phyloP scores from a whole-genome alignment of 1,140 invertebrate genomes.

The Gryon sp. region DNA sequence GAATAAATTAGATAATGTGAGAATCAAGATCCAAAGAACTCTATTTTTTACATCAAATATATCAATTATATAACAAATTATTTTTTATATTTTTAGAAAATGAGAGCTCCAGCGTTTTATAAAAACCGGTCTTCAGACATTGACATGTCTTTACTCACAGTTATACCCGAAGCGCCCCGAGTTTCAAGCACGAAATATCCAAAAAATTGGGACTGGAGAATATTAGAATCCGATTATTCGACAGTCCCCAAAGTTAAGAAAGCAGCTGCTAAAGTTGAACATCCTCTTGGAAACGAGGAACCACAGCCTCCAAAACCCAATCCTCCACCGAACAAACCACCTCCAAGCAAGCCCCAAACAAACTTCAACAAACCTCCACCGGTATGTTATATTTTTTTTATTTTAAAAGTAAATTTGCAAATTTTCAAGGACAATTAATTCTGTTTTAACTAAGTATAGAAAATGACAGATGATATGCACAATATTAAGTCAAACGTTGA shows the following conservation, averaged over 20 bases:
- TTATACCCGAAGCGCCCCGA: conserved; percentile 89
- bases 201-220: conserved; percentile 86
- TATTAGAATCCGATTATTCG: conserved; percentile 79
- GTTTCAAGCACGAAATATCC: conserved; percentile 84
- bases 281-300: no score
- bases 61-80: conserved; percentile 13
- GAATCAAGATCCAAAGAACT: no score
- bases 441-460: no score
- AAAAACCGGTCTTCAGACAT: conserved; percentile 86
- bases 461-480: no score
- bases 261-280: no score
- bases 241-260: conserved; percentile 63
- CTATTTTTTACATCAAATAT: conserved; percentile 1
- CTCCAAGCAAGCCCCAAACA: no score
- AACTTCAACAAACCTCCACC: conserved; percentile 35
- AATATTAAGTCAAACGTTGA: no score
- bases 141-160: conserved; percentile 83
- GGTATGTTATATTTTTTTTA: conserved; percentile 15
- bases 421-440: no score
- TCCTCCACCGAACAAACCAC: conserved; percentile 13
- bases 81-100: conserved; percentile 83
- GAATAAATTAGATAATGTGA: conserved; percentile 89
- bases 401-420: no score
- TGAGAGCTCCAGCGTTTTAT: conserved; percentile 89
- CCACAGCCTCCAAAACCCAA: no score